Evolutionary conservation across 1,140 invertebrate species (phyloP), one percentile per base, ranked within the genome.

Genomic region (Panagrolaimus sp.): DNA sequence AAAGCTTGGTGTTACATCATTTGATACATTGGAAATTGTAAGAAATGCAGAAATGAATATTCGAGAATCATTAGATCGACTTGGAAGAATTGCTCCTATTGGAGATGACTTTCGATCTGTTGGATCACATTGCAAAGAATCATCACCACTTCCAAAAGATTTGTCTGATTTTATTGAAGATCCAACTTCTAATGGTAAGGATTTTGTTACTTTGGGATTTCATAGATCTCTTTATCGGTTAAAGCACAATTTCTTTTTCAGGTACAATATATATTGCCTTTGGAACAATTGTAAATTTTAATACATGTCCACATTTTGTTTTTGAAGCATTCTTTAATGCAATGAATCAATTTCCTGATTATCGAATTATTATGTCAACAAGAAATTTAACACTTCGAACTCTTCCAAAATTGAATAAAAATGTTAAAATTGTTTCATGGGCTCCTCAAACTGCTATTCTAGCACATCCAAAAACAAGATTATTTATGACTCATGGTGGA

Each of bases 341-440:
- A 16, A 65, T 75, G 9, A 69, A 74, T 47, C 44, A 47, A 8
- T 66, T 75, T n/a, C 27, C 57, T 27, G 69, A 75, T 51, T 75
- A 75, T 65, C 48, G 72, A 31, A 44, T 57, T 16, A 69, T 70
- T 45, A 43, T 57, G 51, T 23, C 51, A 11, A 57, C 27, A 43
- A 63, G 38, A 16, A 57, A n/a, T 25, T 20, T 57, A 27, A 57
- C 20, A 16, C 11, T 25, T 20, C 51, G 51, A 9, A 16, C n/a
- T 43, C 27, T 63, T 9, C 27, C 62, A 27, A 63, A 31, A 8
- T 42, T 43, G 14, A 63, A 63, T 11, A 11, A 31, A 1, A 31
- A 63, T 31, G 62, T 63, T 5, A 63, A 31, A 43, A 63, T 63
- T 43, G 16, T 43, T 7, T 23, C 16, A 2, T 63, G 62, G 62